Evolutionary conservation across 2,113 vertebrate genomes (phyloP), one percentile per base, ranked within the genome.

Genomic region (Amphiprion ocellaris): DNA sequence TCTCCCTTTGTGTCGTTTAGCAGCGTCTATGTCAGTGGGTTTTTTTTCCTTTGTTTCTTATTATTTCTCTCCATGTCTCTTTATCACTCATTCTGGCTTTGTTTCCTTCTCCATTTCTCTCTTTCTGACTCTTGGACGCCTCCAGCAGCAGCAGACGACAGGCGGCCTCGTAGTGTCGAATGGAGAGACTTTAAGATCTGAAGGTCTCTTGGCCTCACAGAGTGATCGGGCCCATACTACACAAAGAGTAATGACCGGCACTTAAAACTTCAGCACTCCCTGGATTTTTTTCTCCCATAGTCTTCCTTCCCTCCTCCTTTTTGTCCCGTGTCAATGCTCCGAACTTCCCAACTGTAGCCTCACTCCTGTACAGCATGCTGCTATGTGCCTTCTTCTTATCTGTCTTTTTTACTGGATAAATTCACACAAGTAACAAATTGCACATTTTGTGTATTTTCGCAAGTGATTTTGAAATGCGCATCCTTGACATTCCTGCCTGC

Each of bases 131-230:
- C 75, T 74, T n/a, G 47, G 63, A 80, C 1, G 68, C 69, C 74
- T 87, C 87, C 75, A 79, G 78, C 88, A 26, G 26, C 33, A 85
- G 86, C 90, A 88, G 89, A 90, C 47, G 83, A 80, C 82, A 86
- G 87, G 73, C 69, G 82, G 61, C 90, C 83, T 80, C 88, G 75
- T 86, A 86, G 74, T 85, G 90, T 90, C 68, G 84, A 86, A 85
- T 90, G 92, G 91, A 92, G 91, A 82, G 81, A 86, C 76, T 92
- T 90, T 92, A 90, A 84, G 81, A 92, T 92, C 91, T 93, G 90
- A 93, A 59, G 79, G 80, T 85, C 83, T 84, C 64, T 78, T 49
- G 77, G 74, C 74, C 76, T 84, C 78, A 76, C 74, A 87, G 75
- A 76, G 84, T 68, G 55, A 87, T 62, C 16, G 46, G 10, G 19